phyloP scores from a whole-genome alignment of 2,888 invertebrate species.

The Trichogramma evanescens region DNA sequence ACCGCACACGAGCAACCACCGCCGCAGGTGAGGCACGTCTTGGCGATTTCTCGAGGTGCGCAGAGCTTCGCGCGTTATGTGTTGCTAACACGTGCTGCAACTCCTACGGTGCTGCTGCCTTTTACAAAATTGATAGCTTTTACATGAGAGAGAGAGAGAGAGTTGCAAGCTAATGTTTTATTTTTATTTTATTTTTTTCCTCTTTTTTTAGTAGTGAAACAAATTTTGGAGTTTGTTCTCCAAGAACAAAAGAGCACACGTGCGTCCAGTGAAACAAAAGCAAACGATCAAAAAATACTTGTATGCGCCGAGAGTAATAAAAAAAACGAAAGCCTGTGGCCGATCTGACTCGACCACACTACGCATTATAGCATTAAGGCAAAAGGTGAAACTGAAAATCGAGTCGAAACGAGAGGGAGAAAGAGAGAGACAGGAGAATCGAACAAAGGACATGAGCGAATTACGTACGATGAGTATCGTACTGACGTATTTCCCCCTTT shows the following conservation, averaged over 20 bases:
- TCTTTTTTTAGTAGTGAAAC: too few species aligned
- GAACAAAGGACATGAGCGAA: not conserved
- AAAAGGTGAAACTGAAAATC: conserved; percentile 13
- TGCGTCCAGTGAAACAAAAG: too few species aligned
- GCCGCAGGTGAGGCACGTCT: conserved; percentile 10
- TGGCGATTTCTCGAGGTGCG: conserved; percentile 4
- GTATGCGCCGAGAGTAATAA: too few species aligned
- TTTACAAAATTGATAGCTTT: not conserved
- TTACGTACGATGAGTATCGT: conserved; percentile 4
- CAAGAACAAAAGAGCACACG: too few species aligned
- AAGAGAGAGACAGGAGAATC: not conserved
- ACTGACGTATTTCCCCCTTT: not conserved
- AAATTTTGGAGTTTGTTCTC: too few species aligned
- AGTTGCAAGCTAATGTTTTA: too few species aligned
- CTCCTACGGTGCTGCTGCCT: not conserved
- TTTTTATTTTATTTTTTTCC: too few species aligned
- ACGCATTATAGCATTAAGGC: not conserved
- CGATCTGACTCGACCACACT: too few species aligned
- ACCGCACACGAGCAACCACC: not conserved
- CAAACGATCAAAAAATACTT: too few species aligned
- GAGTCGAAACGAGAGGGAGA: conserved; percentile 10
- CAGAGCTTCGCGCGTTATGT: conserved; percentile 1
- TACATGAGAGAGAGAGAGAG: not conserved
- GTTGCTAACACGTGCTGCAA: conserved; percentile 7
- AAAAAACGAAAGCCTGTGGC: too few species aligned